A percentile compares a stretch with the other conserved stretches of the same genome.
Conservation (phyloP, 92 coral and sea anemone genomes). For the Metridium senile region DNA sequence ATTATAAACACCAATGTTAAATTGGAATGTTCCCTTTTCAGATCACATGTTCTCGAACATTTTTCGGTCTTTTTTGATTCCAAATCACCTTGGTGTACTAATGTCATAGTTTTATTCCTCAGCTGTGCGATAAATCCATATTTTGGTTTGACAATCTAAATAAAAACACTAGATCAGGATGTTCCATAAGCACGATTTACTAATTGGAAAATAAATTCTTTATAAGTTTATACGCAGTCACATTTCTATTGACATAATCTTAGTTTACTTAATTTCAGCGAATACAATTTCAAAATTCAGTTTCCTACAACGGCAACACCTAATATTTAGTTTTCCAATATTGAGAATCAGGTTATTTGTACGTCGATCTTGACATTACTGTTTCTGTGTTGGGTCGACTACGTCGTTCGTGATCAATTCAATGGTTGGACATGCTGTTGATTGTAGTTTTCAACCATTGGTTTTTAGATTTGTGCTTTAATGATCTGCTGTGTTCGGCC, state of each 20-base stretch:
- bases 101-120: not conserved
- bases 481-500: not conserved
- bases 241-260: slow-evolving; percentile 14
- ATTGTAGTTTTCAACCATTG: not conserved
- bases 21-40: not conserved
- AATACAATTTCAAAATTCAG: slow-evolving; percentile 31
- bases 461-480: not conserved
- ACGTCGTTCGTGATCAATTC: too few relatives aligned
- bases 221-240: slow-evolving; percentile 14
- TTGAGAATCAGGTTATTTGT: not conserved
- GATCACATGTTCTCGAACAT: not conserved
- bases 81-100: not conserved
- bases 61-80: not conserved
- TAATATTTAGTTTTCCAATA: slow-evolving; percentile 1
- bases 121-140: not conserved
- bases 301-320: slow-evolving; percentile 14
- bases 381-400: too few relatives aligned
- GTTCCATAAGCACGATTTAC: slow-evolving; percentile 15
- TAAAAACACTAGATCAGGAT: slow-evolving; percentile 17
- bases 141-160: slow-evolving; percentile 5
- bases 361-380: too few relatives aligned
- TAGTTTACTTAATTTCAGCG: slow-evolving; percentile 19
- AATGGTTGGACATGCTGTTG: too few relatives aligned
- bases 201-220: slow-evolving; percentile 30
- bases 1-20: not conserved